Evolutionary conservation across 2,888 invertebrate species (phyloP).

Genomic region (Chymomyza caudatula): DNA sequence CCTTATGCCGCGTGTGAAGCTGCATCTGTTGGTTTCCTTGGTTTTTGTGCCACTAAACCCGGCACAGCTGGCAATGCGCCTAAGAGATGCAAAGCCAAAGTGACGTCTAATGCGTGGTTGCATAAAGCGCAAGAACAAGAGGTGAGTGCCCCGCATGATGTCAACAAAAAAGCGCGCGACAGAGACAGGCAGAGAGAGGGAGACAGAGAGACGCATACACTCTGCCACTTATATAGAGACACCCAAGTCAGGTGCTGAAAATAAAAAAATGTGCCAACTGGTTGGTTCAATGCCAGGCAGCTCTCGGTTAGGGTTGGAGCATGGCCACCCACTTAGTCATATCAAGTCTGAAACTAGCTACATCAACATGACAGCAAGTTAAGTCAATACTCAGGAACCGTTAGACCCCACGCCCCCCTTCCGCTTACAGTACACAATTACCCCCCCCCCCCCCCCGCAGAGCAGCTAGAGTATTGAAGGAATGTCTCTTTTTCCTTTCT

Average conservation of each 20-base stretch:
- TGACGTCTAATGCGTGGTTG: slow-evolving; percentile 10
- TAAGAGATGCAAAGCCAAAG: slow-evolving; percentile 36
- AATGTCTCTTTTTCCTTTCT: neutral
- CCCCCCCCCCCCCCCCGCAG: neutral
- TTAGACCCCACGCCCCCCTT: neutral
- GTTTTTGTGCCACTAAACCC: too few species aligned
- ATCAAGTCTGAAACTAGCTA: neutral
- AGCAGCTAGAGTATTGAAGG: neutral
- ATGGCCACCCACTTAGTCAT: neutral
- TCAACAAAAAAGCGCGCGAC: neutral
- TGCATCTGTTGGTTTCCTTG: neutral
- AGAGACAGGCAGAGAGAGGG: too few species aligned
- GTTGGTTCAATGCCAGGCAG: neutral
- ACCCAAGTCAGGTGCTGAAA: neutral
- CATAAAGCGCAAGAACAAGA: neutral
- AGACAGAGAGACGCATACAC: too few species aligned
- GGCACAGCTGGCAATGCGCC: neutral
- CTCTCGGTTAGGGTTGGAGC: too few species aligned
- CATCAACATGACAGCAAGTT: neutral
- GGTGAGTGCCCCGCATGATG: neutral
- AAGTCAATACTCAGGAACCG: neutral
- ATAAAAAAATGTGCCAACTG: neutral
- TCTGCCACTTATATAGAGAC: too few species aligned
- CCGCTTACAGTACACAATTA: neutral
- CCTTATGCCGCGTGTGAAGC: too few species aligned